Conservation (phyloP, 2,797 vertebrate genomes). For the Rhinatrema bivittatum region DNA sequence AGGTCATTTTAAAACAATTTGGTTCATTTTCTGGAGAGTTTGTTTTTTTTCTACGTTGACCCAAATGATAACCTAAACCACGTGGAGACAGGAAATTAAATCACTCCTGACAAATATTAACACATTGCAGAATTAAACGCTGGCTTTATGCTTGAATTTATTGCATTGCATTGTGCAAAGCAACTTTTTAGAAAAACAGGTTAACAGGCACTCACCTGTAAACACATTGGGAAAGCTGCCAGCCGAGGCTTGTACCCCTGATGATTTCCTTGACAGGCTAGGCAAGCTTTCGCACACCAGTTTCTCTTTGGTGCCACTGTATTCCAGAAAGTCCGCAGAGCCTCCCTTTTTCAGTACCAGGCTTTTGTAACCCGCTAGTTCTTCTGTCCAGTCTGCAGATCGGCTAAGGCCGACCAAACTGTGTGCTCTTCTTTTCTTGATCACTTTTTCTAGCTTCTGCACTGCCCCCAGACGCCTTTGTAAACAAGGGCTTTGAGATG, state of each 20-base stretch:
- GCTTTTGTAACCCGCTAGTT: slow-evolving; percentile 44
- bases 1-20: no score
- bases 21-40: no score
- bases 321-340: slow-evolving; percentile 62
- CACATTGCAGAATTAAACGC: no score
- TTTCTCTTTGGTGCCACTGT: slow-evolving; percentile 42
- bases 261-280: slow-evolving; percentile 56
- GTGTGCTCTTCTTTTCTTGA: slow-evolving; percentile 54
- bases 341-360: slow-evolving; percentile 35
- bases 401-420: slow-evolving; percentile 71
- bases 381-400: slow-evolving; percentile 89
- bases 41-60: no score
- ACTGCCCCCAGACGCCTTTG: slow-evolving; percentile 53
- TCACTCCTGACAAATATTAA: no score
- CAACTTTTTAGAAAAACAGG: no score
- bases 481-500: slow-evolving; percentile 74
- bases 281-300: slow-evolving; percentile 52
- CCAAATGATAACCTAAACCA: no score
- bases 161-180: no score
- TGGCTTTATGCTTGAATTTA: no score
- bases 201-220: slow-evolving; percentile 80
- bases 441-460: slow-evolving; percentile 35
- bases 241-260: slow-evolving; percentile 61
- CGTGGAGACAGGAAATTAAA: no score
- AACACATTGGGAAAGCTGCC: slow-evolving; percentile 81